Evolutionary conservation across 2,888 invertebrate genomes (phyloP), one percentile per base, ranked within the genome.

Genomic region (Idaea aversata): DNA sequence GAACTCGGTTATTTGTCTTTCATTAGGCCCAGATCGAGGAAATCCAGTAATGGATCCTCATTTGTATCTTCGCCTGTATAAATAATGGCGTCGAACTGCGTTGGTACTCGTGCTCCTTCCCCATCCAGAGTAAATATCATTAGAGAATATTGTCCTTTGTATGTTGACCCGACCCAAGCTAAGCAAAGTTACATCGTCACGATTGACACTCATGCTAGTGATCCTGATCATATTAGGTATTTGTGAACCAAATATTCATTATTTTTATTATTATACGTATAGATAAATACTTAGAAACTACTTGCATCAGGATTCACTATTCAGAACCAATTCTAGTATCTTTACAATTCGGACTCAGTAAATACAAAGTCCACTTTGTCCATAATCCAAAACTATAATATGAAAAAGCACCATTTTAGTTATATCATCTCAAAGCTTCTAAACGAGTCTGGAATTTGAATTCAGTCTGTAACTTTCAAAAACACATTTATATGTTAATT

Each of bases 21-120:
- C 88, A 88, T 88, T 88, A 88, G 86, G 79, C 82, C 79, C 84
- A 84, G 83, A 88, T 88, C 87, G 88, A 85, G 85, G 86, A 88
- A 86, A 88, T 87, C 85, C 86, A 79, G 87, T 88, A 87, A 88
- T 87, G 87, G 88, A 87, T 85, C 83, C 86, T 87, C 88, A 88
- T 90, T 89, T 88, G 86, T 88, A 88, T 87, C 87, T 84, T 84
- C 81, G 79, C 79, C 85, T 87, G 83, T 85, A 85, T 87, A 88
- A 88, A 88, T 88, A 88, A 87, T 85, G 85, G 83, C 77, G 79
- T 67, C 72, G 80, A 78, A 80, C 79, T 83, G 80, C 84, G 79
- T 80, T 77, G 75, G 79, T 76, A 77, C 82, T 79, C 77, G 77
- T 78, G 78, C 70, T 76, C 75, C 78, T 77, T 77, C 77, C 79